These are phyloP conservation scores for Saguinus midas DNA, from an alignment of 2,113 vertebrate species.

Conservation along the genomic window DNA sequence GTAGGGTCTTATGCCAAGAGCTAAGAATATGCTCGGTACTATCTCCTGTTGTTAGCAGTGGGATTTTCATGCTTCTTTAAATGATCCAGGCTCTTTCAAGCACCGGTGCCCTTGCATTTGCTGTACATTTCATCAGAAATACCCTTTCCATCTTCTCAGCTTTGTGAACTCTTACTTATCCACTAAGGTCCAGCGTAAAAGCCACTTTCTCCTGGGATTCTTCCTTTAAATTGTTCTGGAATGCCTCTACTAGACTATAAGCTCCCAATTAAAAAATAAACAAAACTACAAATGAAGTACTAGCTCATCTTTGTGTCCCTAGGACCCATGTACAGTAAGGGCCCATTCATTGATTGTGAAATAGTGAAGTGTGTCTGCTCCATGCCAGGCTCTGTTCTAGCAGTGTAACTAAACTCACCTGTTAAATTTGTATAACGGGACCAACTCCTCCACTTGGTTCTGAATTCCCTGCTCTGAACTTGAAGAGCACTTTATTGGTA, in stretches of 20 bases:
- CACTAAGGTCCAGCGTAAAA: constrained; percentile 9
- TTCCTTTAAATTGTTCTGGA: neutral
- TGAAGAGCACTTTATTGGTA: neutral
- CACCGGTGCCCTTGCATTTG: neutral
- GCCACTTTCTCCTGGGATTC: neutral
- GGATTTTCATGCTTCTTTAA: neutral
- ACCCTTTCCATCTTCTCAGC: neutral
- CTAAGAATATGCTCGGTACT: too few relatives aligned
- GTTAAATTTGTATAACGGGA: neutral
- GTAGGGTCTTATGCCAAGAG: neutral
- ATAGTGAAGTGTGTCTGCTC: neutral
- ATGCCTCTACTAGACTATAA: neutral
- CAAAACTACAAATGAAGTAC: neutral
- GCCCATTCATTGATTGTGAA: neutral
- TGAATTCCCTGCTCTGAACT: neutral
- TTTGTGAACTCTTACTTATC: neutral
- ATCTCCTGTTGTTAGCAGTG: neutral
- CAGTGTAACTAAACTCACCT: neutral
- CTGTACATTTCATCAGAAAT: neutral
- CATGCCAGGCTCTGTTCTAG: neutral
- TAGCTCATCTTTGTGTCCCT: neutral
- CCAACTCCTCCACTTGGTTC: neutral
- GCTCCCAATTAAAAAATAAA: neutral
- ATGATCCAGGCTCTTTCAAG: neutral
- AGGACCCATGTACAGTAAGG: neutral